phyloP scores from a whole-genome alignment of 2,113 vertebrate species.

The Chiloscyllium plagiosum region DNA sequence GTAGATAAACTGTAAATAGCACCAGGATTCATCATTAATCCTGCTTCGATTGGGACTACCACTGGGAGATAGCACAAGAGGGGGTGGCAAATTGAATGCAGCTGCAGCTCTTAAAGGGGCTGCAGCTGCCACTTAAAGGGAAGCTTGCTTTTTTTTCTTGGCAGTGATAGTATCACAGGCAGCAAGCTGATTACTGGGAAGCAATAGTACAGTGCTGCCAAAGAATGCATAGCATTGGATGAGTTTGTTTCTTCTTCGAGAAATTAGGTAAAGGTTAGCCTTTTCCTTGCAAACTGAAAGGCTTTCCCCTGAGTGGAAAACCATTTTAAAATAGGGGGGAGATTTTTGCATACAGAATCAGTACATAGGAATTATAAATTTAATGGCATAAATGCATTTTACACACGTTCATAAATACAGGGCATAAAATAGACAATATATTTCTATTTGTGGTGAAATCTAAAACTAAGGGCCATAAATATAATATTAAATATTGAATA shows the following conservation, averaged over 20 bases:
- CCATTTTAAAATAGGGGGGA: background rate
- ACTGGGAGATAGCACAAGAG: background rate
- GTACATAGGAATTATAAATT: background rate
- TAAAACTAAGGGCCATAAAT: background rate
- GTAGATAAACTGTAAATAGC: background rate
- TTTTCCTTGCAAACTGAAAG: background rate
- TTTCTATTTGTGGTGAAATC: background rate
- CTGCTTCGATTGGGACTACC: background rate
- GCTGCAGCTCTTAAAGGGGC: slow-evolving; percentile 8
- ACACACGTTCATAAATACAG: no score
- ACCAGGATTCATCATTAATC: slow-evolving; percentile 12
- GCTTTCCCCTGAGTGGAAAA: background rate
- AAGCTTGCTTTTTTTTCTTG: background rate
- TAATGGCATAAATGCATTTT: background rate
- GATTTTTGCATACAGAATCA: background rate
- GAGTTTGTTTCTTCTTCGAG: background rate
- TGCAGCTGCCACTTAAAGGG: slow-evolving; percentile 17
- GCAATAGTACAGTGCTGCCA: background rate
- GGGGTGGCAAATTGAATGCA: background rate
- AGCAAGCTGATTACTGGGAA: background rate
- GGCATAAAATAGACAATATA: background rate
- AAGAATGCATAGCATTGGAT: background rate
- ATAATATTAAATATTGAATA: background rate
- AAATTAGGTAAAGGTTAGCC: background rate
- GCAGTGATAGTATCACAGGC: background rate